phyloP scores from a whole-genome alignment of 2,113 vertebrate species.

The Ophiodon elongatus region DNA sequence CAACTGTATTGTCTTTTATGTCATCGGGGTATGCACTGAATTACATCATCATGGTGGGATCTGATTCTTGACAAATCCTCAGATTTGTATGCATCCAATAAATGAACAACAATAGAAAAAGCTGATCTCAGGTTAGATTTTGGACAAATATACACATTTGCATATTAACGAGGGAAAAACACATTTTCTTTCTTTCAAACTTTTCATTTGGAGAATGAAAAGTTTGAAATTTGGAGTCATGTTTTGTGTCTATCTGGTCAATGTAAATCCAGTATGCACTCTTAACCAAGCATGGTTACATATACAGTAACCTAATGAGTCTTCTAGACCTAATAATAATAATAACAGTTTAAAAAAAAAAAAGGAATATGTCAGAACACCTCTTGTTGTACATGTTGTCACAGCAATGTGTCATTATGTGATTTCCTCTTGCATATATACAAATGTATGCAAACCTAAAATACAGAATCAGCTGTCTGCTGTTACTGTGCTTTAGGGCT shows the following conservation, averaged over 20 bases:
- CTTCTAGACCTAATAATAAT: neutral
- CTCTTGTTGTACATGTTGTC: neutral
- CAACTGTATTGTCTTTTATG: neutral
- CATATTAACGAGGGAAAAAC: neutral
- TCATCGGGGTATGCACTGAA: neutral
- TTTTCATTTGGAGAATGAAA: too few relatives aligned
- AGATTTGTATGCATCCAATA: neutral
- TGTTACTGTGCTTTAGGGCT: neutral
- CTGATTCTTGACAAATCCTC: neutral
- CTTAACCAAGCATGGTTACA: neutral
- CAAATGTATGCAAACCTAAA: neutral
- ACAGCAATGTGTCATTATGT: neutral
- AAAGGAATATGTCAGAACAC: neutral
- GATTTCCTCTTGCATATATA: neutral
- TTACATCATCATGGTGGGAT: neutral
- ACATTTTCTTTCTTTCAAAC: neutral
- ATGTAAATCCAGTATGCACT: neutral
- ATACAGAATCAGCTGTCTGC: neutral
- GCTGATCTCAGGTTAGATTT: neutral
- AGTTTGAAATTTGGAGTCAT: too few relatives aligned
- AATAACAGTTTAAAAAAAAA: neutral
- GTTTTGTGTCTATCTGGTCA: neutral
- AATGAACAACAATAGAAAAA: neutral
- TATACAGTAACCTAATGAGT: neutral
- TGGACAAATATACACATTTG: neutral